phyloP scores from a whole-genome alignment of 2,113 vertebrate species.

The Toxotes jaculatrix region DNA sequence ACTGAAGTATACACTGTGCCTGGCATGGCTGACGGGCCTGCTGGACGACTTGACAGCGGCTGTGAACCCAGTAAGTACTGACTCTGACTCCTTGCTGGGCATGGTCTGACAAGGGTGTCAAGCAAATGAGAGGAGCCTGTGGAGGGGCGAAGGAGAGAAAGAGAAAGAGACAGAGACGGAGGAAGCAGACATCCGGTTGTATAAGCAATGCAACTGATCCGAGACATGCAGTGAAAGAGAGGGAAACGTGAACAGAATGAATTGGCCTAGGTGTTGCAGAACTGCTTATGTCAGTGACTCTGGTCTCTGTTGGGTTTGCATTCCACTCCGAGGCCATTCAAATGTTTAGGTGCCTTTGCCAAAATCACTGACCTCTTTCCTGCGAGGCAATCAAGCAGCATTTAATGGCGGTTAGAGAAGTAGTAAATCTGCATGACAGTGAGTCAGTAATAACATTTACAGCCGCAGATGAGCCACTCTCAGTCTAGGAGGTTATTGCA shows the following conservation, averaged over 20 bases:
- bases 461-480: conserved; percentile 53
- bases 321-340: conserved; percentile 7
- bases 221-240: conserved; percentile 30
- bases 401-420: conserved; percentile 60
- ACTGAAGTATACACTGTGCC: conserved; percentile 48
- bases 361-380: conserved; percentile 46
- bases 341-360: conserved; percentile 53
- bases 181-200: conserved; percentile 49
- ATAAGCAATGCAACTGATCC: conserved; percentile 38
- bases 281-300: conserved; percentile 43
- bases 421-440: conserved; percentile 72
- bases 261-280: neutral
- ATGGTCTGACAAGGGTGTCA: conserved; percentile 70
- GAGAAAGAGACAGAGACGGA: neutral
- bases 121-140: conserved; percentile 69
- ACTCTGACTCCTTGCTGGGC: conserved; percentile 64
- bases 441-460: conserved; percentile 62
- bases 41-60: conserved; percentile 65
- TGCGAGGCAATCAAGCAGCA: conserved; percentile 49
- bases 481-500: conserved; percentile 48
- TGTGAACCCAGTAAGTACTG: conserved; percentile 71
- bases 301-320: neutral
- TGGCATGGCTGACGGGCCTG: conserved; percentile 44
- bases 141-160: conserved; percentile 34
- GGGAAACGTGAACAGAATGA: conserved; percentile 37